Evolutionary conservation across 2,888 invertebrate genomes (phyloP).

Genomic region (Chaetoderma sp.): DNA sequence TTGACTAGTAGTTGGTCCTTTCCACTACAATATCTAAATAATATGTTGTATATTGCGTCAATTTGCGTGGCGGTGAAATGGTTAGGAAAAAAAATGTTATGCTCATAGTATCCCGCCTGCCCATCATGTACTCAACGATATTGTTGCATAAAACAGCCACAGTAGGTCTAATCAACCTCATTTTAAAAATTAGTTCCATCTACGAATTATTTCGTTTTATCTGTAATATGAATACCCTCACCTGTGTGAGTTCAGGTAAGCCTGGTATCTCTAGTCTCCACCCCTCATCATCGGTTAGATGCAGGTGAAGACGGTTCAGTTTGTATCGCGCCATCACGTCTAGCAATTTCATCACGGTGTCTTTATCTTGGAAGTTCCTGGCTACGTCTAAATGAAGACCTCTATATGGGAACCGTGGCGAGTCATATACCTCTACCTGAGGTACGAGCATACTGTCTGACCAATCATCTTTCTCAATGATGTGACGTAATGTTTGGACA

Average conservation of each 20-base stretch:
- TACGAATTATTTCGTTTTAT: too few species aligned
- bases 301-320: constrained; percentile 64
- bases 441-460: constrained; percentile 36
- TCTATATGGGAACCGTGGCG: constrained; percentile 56
- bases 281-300: constrained; percentile 66
- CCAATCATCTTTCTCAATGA: too few species aligned
- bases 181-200: too few species aligned
- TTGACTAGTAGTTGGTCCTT: too few species aligned
- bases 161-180: too few species aligned
- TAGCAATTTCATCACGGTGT: constrained; percentile 48
- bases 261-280: constrained; percentile 66
- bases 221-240: constrained; percentile 66
- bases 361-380: constrained; percentile 57
- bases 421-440: constrained; percentile 42
- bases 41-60: too few species aligned
- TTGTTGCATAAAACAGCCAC: too few species aligned
- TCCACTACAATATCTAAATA: too few species aligned
- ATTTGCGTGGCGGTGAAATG: too few species aligned
- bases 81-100: too few species aligned
- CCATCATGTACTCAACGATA: too few species aligned
- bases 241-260: constrained; percentile 63
- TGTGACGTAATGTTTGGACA: constrained; percentile 47
- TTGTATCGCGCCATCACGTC: constrained; percentile 65
- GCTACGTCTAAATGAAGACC: constrained; percentile 61
- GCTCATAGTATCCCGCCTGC: too few species aligned